A percentile compares a stretch with the other conserved stretches of the same genome.
Conservation (phyloP, 2,888 invertebrate genomes). For the Hermaeophaga mercurialis region DNA sequence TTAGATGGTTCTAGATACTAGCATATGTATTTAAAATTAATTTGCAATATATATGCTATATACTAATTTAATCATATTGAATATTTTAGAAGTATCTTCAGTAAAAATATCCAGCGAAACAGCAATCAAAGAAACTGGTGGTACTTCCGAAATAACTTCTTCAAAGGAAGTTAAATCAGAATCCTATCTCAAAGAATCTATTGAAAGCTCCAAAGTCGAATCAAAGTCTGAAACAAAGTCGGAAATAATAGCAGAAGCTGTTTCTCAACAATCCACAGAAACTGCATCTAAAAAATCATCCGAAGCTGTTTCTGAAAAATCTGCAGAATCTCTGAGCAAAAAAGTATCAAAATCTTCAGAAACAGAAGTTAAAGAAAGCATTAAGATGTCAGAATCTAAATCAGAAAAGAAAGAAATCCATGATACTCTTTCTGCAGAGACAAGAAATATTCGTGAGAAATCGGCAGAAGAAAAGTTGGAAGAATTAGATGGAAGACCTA, state of each 20-base stretch:
- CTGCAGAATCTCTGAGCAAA: constrained; percentile 7
- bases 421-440: constrained; percentile 36
- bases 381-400: constrained; percentile 8
- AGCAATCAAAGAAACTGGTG: constrained; percentile 33
- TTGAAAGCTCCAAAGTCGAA: constrained; percentile 25
- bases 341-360: constrained; percentile 1
- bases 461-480: constrained; percentile 46
- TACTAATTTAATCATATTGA: no score
- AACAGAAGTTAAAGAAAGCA: constrained; percentile 6
- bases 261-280: constrained; percentile 7
- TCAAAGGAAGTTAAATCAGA: constrained; percentile 34
- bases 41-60: no score
- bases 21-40: no score
- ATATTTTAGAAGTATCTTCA: constrained; percentile 37
- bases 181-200: constrained; percentile 29
- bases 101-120: constrained; percentile 37
- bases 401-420: constrained; percentile 19
- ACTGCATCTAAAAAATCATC: neutral
- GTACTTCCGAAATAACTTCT: constrained; percentile 28
- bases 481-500: constrained; percentile 66
- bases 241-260: constrained; percentile 12
- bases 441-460: constrained; percentile 40
- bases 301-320: neutral
- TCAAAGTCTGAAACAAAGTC: constrained; percentile 32
- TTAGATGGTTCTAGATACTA: no score